These are phyloP conservation scores for Drosophila kanekoi DNA, from an alignment of 2,888 invertebrate species.

Conservation along the genomic window DNA sequence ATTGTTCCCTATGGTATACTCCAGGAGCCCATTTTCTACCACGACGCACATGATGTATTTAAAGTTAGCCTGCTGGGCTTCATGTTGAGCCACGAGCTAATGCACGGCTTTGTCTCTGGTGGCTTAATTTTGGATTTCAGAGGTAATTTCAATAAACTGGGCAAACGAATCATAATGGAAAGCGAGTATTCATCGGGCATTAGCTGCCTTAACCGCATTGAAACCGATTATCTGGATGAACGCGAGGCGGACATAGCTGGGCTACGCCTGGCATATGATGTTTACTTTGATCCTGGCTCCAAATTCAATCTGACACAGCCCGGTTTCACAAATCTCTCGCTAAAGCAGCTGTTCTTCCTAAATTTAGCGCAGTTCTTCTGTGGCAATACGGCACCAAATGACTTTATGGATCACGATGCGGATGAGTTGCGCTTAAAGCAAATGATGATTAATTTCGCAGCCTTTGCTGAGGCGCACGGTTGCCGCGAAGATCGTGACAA, in stretches of 20 bases:
- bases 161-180: slow-evolving; percentile 32
- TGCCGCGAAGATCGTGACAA: slow-evolving; percentile 54
- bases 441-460: slow-evolving; percentile 64
- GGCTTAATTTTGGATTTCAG: slow-evolving; percentile 57
- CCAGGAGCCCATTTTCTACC: slow-evolving; percentile 59
- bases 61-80: slow-evolving; percentile 77
- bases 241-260: slow-evolving; percentile 79
- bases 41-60: slow-evolving; percentile 61
- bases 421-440: slow-evolving; percentile 74
- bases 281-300: slow-evolving; percentile 51
- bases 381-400: slow-evolving; percentile 32
- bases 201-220: slow-evolving; percentile 48
- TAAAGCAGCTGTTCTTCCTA: slow-evolving; percentile 73
- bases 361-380: slow-evolving; percentile 82
- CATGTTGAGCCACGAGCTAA: slow-evolving; percentile 77
- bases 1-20: slow-evolving; percentile 75
- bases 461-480: slow-evolving; percentile 63
- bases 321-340: slow-evolving; percentile 36
- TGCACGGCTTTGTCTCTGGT: slow-evolving; percentile 72
- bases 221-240: slow-evolving; percentile 68
- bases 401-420: slow-evolving; percentile 70
- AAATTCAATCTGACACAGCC: slow-evolving; percentile 20
- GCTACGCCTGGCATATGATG: slow-evolving; percentile 69
- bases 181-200: slow-evolving; percentile 16
- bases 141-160: slow-evolving; percentile 51